These are phyloP conservation scores for Murina feae DNA, from an alignment of 2,113 vertebrate genomes.

Conservation along the genomic window DNA sequence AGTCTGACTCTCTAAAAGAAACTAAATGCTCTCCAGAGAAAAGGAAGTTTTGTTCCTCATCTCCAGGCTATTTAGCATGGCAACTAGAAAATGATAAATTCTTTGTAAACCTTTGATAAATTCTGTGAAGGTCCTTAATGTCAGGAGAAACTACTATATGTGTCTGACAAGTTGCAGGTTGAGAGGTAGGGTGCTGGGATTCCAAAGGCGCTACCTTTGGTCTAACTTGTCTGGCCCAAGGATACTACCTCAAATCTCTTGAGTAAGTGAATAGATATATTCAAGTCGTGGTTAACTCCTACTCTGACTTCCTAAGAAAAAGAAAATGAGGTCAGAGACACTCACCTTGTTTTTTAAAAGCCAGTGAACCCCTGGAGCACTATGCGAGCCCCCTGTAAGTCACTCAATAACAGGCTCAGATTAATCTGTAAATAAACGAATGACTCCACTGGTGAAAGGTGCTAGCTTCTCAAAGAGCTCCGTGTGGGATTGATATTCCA, in stretches of 20 bases:
- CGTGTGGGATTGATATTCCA: background rate
- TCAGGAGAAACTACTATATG: background rate
- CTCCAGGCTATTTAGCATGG: background rate
- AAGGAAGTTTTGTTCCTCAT: background rate
- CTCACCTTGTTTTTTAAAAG: background rate
- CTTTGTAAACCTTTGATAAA: background rate
- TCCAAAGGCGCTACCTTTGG: background rate
- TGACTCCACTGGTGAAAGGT: background rate
- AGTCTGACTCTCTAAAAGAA: background rate
- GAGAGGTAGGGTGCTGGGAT: fast-evolving
- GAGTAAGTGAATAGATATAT: background rate
- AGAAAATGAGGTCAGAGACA: background rate
- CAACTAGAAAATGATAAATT: background rate
- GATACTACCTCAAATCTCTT: background rate
- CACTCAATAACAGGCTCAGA: background rate
- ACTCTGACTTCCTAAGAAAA: background rate
- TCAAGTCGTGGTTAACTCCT: background rate
- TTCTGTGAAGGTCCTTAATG: background rate
- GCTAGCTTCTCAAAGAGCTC: background rate
- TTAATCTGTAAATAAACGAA: background rate
- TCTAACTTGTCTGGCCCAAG: background rate
- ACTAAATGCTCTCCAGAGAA: background rate
- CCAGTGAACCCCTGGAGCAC: background rate
- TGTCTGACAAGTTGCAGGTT: background rate
- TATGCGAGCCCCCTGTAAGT: background rate